Evolutionary conservation across 2,888 invertebrate genomes (phyloP).

Genomic region (Gisinianus flammeolus): DNA sequence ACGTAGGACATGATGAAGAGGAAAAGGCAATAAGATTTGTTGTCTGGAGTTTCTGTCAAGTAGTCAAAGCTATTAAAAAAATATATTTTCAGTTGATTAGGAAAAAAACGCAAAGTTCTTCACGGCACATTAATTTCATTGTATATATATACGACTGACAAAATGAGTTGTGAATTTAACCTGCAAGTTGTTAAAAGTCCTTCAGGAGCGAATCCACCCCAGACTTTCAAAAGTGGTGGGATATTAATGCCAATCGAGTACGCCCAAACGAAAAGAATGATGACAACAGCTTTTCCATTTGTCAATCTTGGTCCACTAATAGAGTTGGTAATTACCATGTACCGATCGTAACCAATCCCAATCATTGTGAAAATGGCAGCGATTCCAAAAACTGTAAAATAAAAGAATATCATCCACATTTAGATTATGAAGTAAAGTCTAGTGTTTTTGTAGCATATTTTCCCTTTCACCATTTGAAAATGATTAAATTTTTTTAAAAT

Average conservation of each 20-base stretch:
- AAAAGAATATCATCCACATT: too few relatives aligned
- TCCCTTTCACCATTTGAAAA: too few relatives aligned
- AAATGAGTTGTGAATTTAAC: too few relatives aligned
- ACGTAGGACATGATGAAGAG: conserved; percentile 41
- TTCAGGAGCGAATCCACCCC: conserved; percentile 42
- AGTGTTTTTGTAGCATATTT: too few relatives aligned
- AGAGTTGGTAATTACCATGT: conserved; percentile 40
- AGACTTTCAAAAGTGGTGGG: conserved; percentile 42
- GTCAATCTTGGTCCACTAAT: conserved; percentile 38
- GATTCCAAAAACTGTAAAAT: conserved; percentile 43
- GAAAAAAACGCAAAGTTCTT: too few relatives aligned
- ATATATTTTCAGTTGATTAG: too few relatives aligned
- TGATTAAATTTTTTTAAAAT: too few relatives aligned
- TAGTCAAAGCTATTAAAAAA: conserved; percentile 50
- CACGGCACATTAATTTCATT: too few relatives aligned
- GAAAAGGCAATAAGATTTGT: conserved; percentile 38
- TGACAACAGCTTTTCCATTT: conserved; percentile 28
- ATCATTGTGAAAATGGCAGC: conserved; percentile 46
- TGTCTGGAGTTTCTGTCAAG: conserved; percentile 38
- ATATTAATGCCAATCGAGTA: conserved; percentile 47
- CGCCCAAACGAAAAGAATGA: conserved; percentile 46
- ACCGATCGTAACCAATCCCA: conserved; percentile 45
- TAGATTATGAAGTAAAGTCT: too few relatives aligned
- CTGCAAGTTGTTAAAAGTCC: too few relatives aligned
- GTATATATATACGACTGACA: too few relatives aligned